Percentiles rank a stretch among this genome's conserved stretches.
These are phyloP conservation scores for Sparidentex hasta DNA, from an alignment of 2,797 vertebrate species.

Conservation along the genomic window DNA sequence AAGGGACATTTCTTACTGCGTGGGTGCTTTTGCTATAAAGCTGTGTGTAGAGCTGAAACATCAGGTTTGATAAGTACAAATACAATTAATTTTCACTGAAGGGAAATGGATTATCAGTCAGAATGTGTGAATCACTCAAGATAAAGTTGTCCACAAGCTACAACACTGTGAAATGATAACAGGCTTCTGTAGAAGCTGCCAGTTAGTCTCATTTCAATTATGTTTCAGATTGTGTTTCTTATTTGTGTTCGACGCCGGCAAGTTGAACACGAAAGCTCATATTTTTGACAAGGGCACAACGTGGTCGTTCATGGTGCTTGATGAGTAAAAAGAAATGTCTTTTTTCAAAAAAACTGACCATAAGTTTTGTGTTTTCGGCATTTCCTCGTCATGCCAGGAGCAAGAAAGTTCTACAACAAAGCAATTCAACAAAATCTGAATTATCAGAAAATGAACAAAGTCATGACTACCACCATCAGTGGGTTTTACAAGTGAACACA, in stretches of 20 bases:
- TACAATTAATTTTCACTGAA: constrained; percentile 21
- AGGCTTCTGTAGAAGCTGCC: constrained; percentile 2
- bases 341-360: background rate
- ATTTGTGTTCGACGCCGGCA: background rate
- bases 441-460: background rate
- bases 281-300: background rate
- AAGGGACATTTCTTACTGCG: constrained; percentile 30
- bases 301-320: background rate
- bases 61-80: constrained; percentile 26
- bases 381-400: background rate
- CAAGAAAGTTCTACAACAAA: background rate
- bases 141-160: constrained; percentile 19
- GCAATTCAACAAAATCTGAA: background rate
- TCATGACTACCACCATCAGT: background rate
- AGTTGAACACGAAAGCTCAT: background rate
- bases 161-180: constrained; percentile 18
- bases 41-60: constrained; percentile 24
- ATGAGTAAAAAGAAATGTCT: background rate
- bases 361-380: background rate
- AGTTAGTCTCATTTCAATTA: background rate
- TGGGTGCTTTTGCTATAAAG: constrained; percentile 18
- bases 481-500: background rate
- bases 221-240: background rate
- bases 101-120: constrained; percentile 36
- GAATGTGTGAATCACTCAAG: constrained; percentile 18